Percentiles rank a stretch among this genome's conserved stretches.
Evolutionary conservation across 37 sponge, comb jelly and placozoan genomes (phyloP).

Genomic region (Oscarella lobularis): DNA sequence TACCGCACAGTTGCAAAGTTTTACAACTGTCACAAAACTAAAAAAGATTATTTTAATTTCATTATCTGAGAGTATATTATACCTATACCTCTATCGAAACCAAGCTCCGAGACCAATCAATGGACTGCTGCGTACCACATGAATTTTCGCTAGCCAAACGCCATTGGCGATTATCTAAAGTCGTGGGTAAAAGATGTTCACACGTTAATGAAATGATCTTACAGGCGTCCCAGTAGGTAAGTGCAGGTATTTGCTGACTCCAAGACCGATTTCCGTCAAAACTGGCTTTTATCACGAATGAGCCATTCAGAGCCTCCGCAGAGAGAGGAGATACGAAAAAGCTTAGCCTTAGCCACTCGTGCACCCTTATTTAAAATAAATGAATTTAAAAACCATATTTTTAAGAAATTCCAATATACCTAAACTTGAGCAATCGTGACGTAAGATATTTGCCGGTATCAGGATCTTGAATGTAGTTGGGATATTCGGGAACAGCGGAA

Average conservation of each 20-base stretch:
- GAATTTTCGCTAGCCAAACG: too few species aligned
- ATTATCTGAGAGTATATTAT: too few species aligned
- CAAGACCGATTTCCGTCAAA: neutral
- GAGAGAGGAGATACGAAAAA: neutral
- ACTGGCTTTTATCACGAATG: neutral
- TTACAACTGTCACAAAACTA: too few species aligned
- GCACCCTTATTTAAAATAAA: neutral
- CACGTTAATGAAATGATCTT: too few species aligned
- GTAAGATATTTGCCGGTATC: neutral
- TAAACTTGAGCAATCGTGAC: neutral
- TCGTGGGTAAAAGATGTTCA: too few species aligned
- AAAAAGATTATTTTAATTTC: too few species aligned
- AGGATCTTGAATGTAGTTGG: neutral
- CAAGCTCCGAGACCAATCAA: too few species aligned
- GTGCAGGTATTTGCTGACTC: neutral
- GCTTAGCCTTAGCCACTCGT: neutral
- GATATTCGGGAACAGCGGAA: slow-evolving; percentile 8
- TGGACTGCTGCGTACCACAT: too few species aligned
- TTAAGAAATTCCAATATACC: neutral
- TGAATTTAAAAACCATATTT: neutral
- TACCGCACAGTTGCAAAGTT: too few species aligned
- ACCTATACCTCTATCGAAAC: too few species aligned
- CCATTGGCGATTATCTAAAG: too few species aligned
- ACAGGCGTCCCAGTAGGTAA: neutral
- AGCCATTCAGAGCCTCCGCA: neutral